These are phyloP conservation scores for Rhopalosiphum nymphaeae DNA, from an alignment of 2,888 invertebrate species.

Conservation along the genomic window DNA sequence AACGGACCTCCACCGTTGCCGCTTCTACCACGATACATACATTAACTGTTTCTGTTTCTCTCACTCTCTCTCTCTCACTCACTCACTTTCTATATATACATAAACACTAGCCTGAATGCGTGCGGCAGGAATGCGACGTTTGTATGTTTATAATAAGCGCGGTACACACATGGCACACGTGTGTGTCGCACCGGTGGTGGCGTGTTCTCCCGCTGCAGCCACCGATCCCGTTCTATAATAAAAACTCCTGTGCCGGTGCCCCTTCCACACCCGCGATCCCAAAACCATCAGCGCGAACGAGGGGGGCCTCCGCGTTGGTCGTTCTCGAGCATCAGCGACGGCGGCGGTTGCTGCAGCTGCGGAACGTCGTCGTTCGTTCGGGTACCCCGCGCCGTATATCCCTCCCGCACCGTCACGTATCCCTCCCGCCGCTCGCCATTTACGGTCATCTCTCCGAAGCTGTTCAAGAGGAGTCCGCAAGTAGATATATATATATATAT, in stretches of 20 bases:
- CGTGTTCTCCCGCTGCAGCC: slow-evolving; percentile 26
- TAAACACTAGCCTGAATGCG: neutral
- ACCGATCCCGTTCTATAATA: slow-evolving; percentile 54
- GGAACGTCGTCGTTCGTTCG: neutral
- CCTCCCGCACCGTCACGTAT: neutral
- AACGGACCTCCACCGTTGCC: slow-evolving; percentile 15
- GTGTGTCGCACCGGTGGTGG: slow-evolving; percentile 35
- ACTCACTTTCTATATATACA: neutral
- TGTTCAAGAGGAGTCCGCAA: neutral
- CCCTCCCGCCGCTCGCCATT: slow-evolving; percentile 45
- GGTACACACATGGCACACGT: slow-evolving; percentile 59
- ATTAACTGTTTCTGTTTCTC: neutral
- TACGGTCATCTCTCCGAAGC: slow-evolving; percentile 54
- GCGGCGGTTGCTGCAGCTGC: slow-evolving; percentile 11
- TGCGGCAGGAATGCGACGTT: slow-evolving; percentile 21
- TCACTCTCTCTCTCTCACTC: neutral
- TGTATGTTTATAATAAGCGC: slow-evolving; percentile 59
- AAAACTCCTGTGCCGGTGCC: slow-evolving; percentile 19
- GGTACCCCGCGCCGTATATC: neutral
- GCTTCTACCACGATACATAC: neutral
- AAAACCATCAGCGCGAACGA: neutral
- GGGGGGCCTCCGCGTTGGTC: slow-evolving; percentile 36
- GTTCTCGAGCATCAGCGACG: slow-evolving; percentile 3
- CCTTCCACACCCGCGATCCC: neutral
- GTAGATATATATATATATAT: neutral